Conservation (phyloP, 2,113 vertebrate genomes). For the Mystacornis crossleyi region DNA sequence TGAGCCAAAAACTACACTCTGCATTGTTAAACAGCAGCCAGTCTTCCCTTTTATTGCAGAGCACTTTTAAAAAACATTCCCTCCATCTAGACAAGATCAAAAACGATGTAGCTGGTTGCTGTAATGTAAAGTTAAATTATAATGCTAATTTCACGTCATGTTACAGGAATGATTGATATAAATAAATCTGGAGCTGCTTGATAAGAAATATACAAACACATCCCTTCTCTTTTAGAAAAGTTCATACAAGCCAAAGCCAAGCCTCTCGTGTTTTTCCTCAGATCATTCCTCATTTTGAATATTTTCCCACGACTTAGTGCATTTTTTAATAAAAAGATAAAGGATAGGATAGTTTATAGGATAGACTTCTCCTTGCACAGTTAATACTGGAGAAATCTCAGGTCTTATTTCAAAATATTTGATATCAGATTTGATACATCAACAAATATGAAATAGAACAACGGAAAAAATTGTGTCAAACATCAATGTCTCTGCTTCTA, state of each 20-base stretch:
- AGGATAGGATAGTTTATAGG: too few species aligned
- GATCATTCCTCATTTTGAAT: constrained; percentile 35
- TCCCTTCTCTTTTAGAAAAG: constrained; percentile 17
- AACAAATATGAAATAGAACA: neutral
- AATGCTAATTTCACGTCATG: constrained; percentile 27
- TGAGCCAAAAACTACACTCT: neutral
- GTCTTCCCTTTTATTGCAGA: neutral
- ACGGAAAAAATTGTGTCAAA: neutral
- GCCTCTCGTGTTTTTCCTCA: constrained; percentile 14
- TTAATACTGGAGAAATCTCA: neutral
- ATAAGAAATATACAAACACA: neutral
- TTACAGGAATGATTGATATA: constrained; percentile 59
- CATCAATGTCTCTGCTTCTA: neutral
- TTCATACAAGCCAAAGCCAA: neutral
- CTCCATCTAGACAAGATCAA: neutral
- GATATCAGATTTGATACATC: neutral
- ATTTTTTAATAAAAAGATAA: constrained; percentile 61
- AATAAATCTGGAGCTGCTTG: constrained; percentile 45
- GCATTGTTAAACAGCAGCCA: neutral
- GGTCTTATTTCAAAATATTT: constrained; percentile 18
- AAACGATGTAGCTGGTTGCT: neutral
- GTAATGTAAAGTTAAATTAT: neutral
- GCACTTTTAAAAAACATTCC: neutral
- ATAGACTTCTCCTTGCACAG: constrained; percentile 9
- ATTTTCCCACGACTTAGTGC: constrained; percentile 38